Conservation (phyloP, 2,113 vertebrate species). For the Rhombomys opimus region DNA sequence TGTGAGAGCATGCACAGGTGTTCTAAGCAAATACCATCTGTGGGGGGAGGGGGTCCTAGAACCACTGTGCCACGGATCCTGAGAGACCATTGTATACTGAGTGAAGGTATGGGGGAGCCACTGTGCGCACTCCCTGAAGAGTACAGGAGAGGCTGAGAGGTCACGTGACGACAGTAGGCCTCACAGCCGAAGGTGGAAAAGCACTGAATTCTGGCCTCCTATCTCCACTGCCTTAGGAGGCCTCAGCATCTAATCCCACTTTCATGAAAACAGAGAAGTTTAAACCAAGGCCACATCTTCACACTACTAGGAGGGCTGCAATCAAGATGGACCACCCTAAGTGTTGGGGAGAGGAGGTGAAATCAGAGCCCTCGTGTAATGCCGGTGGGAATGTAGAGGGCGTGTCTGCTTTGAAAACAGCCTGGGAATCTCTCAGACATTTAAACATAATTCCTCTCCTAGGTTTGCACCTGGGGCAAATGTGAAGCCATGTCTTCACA, state of each 20-base stretch:
- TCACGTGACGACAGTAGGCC: not conserved
- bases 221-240: not conserved
- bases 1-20: not conserved
- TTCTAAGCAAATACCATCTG: not conserved
- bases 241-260: not conserved
- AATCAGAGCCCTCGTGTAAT: not conserved
- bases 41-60: not conserved
- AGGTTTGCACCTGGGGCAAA: not conserved
- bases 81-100: not conserved
- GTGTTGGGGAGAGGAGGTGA: not conserved
- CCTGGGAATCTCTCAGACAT: not conserved
- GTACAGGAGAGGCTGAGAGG: not conserved
- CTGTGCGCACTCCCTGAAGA: not conserved
- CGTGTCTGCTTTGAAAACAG: not conserved
- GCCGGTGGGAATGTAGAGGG: not conserved
- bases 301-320: not conserved
- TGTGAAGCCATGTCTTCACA: not conserved
- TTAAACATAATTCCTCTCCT: not conserved
- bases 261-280: not conserved
- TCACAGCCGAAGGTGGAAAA: not conserved
- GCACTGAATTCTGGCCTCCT: not conserved
- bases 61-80: not conserved
- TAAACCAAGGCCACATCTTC: not conserved
- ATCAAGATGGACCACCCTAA: not conserved
- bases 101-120: not conserved